Evolutionary conservation across 2,113 vertebrate species (phyloP), one percentile per base, ranked within the genome.

Genomic region (Alces alces): DNA sequence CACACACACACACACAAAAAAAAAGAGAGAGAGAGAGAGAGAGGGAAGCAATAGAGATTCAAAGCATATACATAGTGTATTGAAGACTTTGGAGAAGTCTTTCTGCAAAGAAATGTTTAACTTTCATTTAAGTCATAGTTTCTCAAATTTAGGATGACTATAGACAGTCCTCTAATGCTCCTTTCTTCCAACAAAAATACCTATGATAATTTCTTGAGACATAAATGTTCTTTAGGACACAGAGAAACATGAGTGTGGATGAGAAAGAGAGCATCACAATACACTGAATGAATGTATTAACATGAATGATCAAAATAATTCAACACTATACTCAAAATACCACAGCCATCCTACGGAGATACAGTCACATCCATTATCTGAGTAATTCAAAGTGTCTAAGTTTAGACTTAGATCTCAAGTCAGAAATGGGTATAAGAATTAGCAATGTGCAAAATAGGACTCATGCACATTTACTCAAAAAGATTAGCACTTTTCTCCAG

Each of bases 261-360:
- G 76, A 94, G n/a, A 95, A 92, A 36, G n/a, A 57, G 28, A 19
- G 93, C 11, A 66, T 94, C 33, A 86, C 30, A n/a, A 86, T 28
- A 60, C 4, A 57, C 1, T 39, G 54, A 97, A 89, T 83, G 58
- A 94, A 93, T 82, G 78, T 45, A 94, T 66, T 57, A 88, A 43
- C 82, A 91, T 60, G 82, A 95, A 94, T 92, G 93, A 97, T 90
- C 88, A 95, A 97, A 97, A 93, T 91, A 95, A 96, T 73, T 36
- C 70, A 93, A 78, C 30, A 89, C 66, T 60, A 50, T 10, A 45
- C 89, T 96, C 91, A 96, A 93, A 97, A 98, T 96, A 94, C 55
- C 96, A 91, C 4, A 66, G 79, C 36, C 89, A 86, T 91, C 93
- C 96, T 91, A 82, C 54, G 4, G 58, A 87, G 55, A 86, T 12